These are phyloP conservation scores for Thamnophis elegans DNA, from an alignment of 2,797 vertebrate species.

Conservation along the genomic window DNA sequence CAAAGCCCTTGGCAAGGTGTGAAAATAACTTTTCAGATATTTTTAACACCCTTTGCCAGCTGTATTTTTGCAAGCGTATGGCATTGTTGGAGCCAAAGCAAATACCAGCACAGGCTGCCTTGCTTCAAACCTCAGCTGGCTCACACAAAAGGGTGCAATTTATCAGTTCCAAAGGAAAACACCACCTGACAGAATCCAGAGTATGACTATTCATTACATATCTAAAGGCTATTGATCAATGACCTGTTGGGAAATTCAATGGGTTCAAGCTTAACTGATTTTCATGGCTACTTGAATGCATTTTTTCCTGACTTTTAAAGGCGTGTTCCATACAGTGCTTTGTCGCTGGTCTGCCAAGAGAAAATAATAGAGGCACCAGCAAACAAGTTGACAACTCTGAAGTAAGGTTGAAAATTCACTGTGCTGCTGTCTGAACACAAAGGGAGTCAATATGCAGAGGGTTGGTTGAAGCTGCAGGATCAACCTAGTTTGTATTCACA, in stretches of 20 bases:
- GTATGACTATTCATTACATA: slow-evolving; percentile 59
- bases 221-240: slow-evolving; percentile 64
- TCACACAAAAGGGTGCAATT: slow-evolving; percentile 59
- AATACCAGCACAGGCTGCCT: slow-evolving; percentile 33
- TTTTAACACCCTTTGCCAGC: slow-evolving; percentile 18
- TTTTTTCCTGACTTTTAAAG: slow-evolving; percentile 58
- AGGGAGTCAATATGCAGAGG: slow-evolving; percentile 36
- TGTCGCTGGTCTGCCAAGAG: slow-evolving; percentile 59
- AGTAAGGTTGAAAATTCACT: slow-evolving; percentile 39
- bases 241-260: slow-evolving; percentile 56
- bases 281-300: slow-evolving; percentile 65
- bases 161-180: slow-evolving; percentile 65
- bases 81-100: slow-evolving; percentile 29
- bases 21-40: slow-evolving; percentile 23
- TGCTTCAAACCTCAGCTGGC: slow-evolving; percentile 35
- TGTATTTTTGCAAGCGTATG: slow-evolving; percentile 1
- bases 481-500: slow-evolving; percentile 13
- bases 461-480: slow-evolving; percentile 23
- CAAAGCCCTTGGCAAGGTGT: slow-evolving; percentile 2
- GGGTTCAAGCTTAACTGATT: slow-evolving; percentile 66
- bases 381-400: slow-evolving; percentile 49
- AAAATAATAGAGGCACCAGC: slow-evolving; percentile 55
- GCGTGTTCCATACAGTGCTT: slow-evolving; percentile 53
- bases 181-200: slow-evolving; percentile 51
- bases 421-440: slow-evolving; percentile 17